phyloP scores from a whole-genome alignment of 2,797 vertebrate genomes.

The Lepidocolaptes lacrymiger region DNA sequence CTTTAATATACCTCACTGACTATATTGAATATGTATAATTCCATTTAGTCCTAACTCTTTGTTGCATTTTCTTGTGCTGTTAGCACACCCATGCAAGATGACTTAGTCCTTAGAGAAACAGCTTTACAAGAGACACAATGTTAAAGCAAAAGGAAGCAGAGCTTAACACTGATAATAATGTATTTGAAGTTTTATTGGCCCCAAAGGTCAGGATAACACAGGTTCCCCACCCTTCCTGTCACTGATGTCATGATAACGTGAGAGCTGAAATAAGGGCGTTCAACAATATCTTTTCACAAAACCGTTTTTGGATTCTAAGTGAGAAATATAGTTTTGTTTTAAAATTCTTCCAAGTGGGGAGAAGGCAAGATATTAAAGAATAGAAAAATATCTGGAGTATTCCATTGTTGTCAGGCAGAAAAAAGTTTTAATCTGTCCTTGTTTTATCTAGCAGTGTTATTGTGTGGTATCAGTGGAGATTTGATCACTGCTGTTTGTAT shows the following conservation, averaged over 20 bases:
- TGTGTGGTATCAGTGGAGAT: background rate
- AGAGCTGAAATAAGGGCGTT: background rate
- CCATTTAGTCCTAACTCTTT: background rate
- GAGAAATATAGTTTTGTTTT: background rate
- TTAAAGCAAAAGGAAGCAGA: background rate
- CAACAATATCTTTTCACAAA: background rate
- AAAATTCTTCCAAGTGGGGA: accelerated
- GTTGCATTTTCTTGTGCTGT: background rate
- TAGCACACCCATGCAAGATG: background rate
- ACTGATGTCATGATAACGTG: accelerated
- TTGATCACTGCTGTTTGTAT: background rate
- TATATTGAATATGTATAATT: background rate
- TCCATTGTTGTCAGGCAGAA: background rate
- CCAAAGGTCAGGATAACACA: background rate
- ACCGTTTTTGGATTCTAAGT: background rate
- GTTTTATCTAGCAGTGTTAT: background rate
- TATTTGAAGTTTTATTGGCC: background rate
- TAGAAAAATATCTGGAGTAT: background rate
- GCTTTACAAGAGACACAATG: background rate
- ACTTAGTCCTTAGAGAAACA: background rate
- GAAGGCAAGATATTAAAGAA: background rate
- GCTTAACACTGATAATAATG: accelerated
- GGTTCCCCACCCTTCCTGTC: background rate
- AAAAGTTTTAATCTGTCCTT: background rate
- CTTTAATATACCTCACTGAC: background rate